phyloP scores from a whole-genome alignment of 2,113 vertebrate species.

The Zosterops pallidus region DNA sequence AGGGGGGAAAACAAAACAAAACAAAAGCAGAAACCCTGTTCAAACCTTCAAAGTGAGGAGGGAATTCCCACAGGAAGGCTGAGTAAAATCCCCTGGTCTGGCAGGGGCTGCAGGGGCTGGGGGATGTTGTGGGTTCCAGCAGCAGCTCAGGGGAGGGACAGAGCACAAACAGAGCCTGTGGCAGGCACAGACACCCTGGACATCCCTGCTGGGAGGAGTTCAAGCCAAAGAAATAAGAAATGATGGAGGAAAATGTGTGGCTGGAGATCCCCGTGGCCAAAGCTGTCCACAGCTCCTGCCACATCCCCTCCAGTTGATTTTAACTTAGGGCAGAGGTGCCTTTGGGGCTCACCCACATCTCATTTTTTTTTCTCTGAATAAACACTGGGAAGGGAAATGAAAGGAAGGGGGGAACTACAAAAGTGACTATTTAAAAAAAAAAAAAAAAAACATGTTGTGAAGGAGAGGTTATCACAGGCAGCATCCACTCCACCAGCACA shows the following conservation, averaged over 20 bases:
- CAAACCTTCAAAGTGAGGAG: not conserved
- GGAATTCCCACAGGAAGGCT: not conserved
- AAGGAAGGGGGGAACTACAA: not conserved
- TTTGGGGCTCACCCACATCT: not conserved
- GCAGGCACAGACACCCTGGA: not conserved
- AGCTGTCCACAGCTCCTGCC: not conserved
- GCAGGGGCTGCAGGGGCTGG: accelerated
- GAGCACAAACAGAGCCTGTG: accelerated
- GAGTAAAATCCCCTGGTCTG: not conserved
- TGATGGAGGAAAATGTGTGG: not conserved
- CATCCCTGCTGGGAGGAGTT: not conserved
- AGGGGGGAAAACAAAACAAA: not conserved
- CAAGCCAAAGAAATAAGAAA: not conserved
- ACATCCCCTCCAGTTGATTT: accelerated
- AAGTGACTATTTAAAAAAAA: not conserved
- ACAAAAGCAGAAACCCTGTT: no score
- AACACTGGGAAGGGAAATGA: not conserved
- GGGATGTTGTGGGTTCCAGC: not conserved
- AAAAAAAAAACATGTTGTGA: not conserved
- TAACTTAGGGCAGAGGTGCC: accelerated
- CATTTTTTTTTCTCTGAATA: not conserved
- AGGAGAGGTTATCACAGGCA: not conserved
- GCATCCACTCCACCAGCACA: not conserved
- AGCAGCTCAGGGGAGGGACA: not conserved
- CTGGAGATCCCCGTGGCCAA: not conserved